Conservation (phyloP, 2,113 vertebrate species). For the Chunga burmeisteri region DNA sequence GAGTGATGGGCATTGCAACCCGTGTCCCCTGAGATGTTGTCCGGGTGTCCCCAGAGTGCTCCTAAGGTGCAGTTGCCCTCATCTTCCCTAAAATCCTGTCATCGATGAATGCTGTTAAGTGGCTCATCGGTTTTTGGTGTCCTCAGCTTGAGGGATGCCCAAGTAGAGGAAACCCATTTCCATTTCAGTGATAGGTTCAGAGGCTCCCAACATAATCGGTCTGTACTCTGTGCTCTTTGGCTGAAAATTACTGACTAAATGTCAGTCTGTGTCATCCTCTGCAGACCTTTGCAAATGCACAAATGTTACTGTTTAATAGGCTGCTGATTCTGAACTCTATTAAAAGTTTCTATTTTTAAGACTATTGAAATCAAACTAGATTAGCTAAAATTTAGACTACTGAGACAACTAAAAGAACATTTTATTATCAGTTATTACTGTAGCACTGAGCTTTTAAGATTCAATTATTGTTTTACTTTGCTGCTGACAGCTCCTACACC, state of each 20-base stretch:
- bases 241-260: background rate
- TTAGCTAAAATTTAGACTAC: constrained; percentile 45
- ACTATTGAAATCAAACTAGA: constrained; percentile 53
- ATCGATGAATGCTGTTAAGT: background rate
- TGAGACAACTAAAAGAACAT: constrained; percentile 40
- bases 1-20: background rate
- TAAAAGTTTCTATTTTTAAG: constrained; percentile 43
- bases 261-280: background rate
- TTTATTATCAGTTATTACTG: constrained; percentile 55
- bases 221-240: background rate
- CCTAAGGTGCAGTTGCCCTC: background rate
- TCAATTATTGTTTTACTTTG: constrained; percentile 49
- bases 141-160: background rate
- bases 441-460: constrained; percentile 44
- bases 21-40: too few species aligned
- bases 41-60: background rate
- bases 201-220: background rate
- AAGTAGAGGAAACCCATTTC: background rate
- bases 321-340: background rate
- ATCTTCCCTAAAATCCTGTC: background rate
- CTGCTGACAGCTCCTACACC: constrained; percentile 43
- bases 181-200: background rate
- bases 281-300: background rate
- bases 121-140: background rate
- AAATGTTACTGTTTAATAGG: background rate